Evolutionary conservation across 1,140 invertebrate species (phyloP), one percentile per base, ranked within the genome.

Genomic region (Drosophila persimilis): DNA sequence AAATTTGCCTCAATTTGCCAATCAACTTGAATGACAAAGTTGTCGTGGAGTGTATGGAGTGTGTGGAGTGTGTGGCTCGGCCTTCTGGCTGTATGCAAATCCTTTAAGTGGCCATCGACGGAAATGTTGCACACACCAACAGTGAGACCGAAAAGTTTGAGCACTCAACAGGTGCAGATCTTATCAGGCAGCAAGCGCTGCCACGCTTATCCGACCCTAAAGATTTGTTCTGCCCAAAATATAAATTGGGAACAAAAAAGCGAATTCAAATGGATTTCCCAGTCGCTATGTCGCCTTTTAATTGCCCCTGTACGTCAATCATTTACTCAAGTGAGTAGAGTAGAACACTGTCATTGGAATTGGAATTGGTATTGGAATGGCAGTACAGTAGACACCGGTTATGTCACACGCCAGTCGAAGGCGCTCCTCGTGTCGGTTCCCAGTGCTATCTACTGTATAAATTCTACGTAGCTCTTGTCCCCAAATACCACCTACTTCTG

Each of bases 231-330:
- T 17, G 22, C 2, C 5, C 17, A 24, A 6, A n/a, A 15, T 15
- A 22, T 11, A 2, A 20, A 20, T 20, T 20, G 20, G 20, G 20
- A 20, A 20, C 24, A n/a, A 3, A 26, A 26, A 11, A 61, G 9
- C 8, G 29, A 8, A 31, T 41, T 48, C 45, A n/a, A 6, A 24
- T 41, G 26, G 31, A 39, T 41, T 58, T 41, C 62, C 47, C 64
- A 81, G 78, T 81, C 78, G 47, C 6, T 43, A 54, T 78, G 78
- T 81, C 78, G 79, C 79, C 78, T 26, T 35, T 59, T 39, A 60
- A 61, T 62, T 56, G 61, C 26, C n/a, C 56, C 56, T 66, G 60
- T 60, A 54, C 71, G 77, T 80, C 77, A 80, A 80, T 66, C 57
- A 44, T 13, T 39, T 4, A 11, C 35, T 39, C 35, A 39, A 13